Base-by-base conservation (phyloP, 2,888 invertebrate genomes). In the Drosophila recens region DNA sequence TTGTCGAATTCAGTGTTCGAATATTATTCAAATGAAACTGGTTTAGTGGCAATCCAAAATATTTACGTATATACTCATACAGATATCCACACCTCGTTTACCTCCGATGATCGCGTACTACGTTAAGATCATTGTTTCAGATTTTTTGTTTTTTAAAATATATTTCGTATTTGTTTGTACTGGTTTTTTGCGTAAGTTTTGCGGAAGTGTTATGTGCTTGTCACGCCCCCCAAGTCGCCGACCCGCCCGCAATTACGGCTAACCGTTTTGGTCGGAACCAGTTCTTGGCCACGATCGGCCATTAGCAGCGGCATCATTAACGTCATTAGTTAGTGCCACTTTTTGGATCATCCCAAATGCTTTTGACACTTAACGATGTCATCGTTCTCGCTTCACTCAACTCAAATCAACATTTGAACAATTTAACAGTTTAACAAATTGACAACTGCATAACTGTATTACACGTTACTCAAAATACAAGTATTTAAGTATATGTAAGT, bases 291-390 rank as follows among this genome's bases (percentile, higher is more conserved):
- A 46, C 57, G 45, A 45, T 57, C 45, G 56, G 53, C 67, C 67
- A 64, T 72, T 72, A 70, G 66, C 59, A 66, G 56, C 63, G 42
- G 42, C 68, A 79, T 77, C 75, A 72, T 69, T 72, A 75, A 83
- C 73, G 81, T 84, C 87, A 88, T 88, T 86, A 82, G 86, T 76
- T 72, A 71, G 72, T 65, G 59, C 69, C 67, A 64, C 56, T 48
- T 79, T 72, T 66, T 80, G 58, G 77, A 76, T 68, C 79, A 75
- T 53, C 70, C 40, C 46, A 51, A 46, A 42, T 62, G 53, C 71
- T 53, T 56, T 61, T 59, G 30, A 61, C 68, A 62, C 67, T 67
- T 45, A 42, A 63, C 64, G 58, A 62, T 71, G 67, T 71, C 72
- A 67, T 27, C 58, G 54, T 20, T 43, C 15, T 53, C 27, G 38